phyloP scores from a whole-genome alignment of 2,797 vertebrate genomes.

The Sternotherus odoratus region DNA sequence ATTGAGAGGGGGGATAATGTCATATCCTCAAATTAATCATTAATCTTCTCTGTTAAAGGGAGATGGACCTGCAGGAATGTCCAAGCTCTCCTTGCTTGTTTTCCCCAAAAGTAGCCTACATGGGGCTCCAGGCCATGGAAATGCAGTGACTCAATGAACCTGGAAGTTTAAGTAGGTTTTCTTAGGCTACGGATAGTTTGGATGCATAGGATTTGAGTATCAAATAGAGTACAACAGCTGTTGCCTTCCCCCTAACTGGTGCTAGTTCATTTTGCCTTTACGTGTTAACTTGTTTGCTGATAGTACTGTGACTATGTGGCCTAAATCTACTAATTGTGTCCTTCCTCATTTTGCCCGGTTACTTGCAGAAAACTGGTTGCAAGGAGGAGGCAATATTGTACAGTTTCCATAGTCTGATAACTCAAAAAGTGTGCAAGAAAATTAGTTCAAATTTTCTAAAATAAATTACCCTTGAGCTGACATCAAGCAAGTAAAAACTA shows the following conservation, averaged over 20 bases:
- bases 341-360: background rate
- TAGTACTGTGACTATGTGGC: background rate
- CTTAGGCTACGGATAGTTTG: background rate
- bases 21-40: background rate
- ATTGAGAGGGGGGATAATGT: background rate
- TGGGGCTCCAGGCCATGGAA: background rate
- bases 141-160: background rate
- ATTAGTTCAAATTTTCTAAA: background rate
- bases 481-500: background rate
- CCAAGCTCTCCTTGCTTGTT: background rate
- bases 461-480: background rate
- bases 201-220: background rate
- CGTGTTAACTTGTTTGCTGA: fast-evolving
- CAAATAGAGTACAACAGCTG: background rate
- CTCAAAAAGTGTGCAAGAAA: background rate
- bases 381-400: background rate
- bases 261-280: background rate
- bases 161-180: background rate
- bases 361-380: background rate
- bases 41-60: background rate
- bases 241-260: background rate
- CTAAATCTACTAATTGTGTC: background rate
- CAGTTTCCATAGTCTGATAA: background rate
- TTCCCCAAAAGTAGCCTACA: background rate
- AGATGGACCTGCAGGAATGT: background rate